Evolutionary conservation across 2,113 vertebrate species (phyloP), one percentile per base, ranked within the genome.

Genomic region (Solea senegalensis): DNA sequence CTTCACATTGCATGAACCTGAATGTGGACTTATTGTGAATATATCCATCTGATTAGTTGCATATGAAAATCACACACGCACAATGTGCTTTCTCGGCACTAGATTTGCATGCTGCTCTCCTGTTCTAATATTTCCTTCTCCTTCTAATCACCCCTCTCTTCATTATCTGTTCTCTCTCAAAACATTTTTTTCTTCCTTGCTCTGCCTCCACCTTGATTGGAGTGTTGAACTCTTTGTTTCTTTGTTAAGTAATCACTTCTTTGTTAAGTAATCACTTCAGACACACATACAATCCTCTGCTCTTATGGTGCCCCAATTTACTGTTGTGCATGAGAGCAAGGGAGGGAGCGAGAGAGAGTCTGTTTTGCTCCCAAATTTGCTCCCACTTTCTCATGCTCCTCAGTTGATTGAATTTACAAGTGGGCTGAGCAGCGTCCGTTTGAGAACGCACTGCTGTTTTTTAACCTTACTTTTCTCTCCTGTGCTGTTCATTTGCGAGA

Each of bases 361-460:
- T 4, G 14, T 76, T 89, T 88, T 83, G 66, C 76, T 66, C 39
- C 64, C 49, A 86, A 81, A 88, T 88, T 69, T n/a, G n/a, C n/a
- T n/a, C n/a, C n/a, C 85, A 75, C 78, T 87, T 79, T 69, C 82
- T 85, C 80, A 66, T 69, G 57, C 74, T 80, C 71, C 67, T 70
- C 78, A 54, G 44, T 76, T 92, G 88, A 89, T 86, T 90, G 84
- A 86, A 81, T 87, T 84, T 80, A 87, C 86, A 90, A 90, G 88
- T 88, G 74, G 80, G 51, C 56, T 41, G 70, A 84, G 77, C 69
- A 55, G 51, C 71, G 3, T 0, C 58, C 70, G 70, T 72, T 82
- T 78, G 72, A 70, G 68, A 74, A 59, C 48, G 27, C 51, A 9
- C 58, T 48, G 44, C 26, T 49, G 26, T 28, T 64, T 16, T 53